Percentiles rank a stretch among this genome's conserved stretches.
These are phyloP conservation scores for Acanthosoma haemorrhoidale DNA, from an alignment of 2,888 invertebrate species.

Conservation along the genomic window DNA sequence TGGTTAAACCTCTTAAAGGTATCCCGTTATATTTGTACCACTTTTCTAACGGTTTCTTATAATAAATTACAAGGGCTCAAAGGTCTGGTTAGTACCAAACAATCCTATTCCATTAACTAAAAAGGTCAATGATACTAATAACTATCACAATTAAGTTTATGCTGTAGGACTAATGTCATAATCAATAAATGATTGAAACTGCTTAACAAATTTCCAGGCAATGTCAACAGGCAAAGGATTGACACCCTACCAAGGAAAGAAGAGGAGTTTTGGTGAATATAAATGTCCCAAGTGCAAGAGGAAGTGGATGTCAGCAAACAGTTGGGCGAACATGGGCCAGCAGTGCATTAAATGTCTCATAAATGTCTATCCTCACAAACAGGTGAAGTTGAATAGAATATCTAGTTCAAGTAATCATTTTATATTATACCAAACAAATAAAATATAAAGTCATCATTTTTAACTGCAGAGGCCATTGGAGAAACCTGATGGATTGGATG, in stretches of 20 bases:
- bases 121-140: too few species aligned
- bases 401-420: too few species aligned
- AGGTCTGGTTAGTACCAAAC: too few species aligned
- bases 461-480: slow-evolving; percentile 67
- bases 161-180: too few species aligned
- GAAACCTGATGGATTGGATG: slow-evolving; percentile 81
- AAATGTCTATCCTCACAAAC: slow-evolving; percentile 85
- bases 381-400: slow-evolving; percentile 54
- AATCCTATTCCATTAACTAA: too few species aligned
- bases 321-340: slow-evolving; percentile 88
- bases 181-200: too few species aligned
- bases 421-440: not conserved
- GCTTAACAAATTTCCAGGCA: too few species aligned
- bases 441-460: not conserved
- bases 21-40: too few species aligned
- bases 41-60: too few species aligned
- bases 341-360: slow-evolving; percentile 85
- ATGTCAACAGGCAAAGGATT: slow-evolving; percentile 76
- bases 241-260: slow-evolving; percentile 86
- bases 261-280: slow-evolving; percentile 85
- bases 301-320: slow-evolving; percentile 90
- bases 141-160: too few species aligned
- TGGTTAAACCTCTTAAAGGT: not conserved
- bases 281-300: slow-evolving; percentile 86
- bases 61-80: too few species aligned